Conservation (phyloP, 2,113 vertebrate genomes). For the Eidolon helvum region DNA sequence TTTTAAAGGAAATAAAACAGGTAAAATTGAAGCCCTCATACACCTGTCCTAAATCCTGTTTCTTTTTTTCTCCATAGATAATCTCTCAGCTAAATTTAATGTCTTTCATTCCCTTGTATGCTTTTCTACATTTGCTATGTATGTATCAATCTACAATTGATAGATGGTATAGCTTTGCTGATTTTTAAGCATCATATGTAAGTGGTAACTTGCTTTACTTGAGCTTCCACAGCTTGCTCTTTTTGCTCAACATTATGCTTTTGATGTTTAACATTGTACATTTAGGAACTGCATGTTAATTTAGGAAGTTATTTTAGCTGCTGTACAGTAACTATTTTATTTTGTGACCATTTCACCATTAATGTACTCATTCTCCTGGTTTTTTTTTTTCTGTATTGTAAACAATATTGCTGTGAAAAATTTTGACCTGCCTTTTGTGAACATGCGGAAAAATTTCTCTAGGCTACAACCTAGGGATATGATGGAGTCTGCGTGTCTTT, state of each 20-base stretch:
- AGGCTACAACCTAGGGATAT: neutral
- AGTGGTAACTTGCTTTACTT: neutral
- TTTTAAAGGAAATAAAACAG: neutral
- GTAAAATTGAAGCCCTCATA: neutral
- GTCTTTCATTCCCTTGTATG: neutral
- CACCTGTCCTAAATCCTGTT: neutral
- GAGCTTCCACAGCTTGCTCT: neutral
- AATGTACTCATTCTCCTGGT: neutral
- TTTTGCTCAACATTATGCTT: neutral
- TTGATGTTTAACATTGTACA: neutral
- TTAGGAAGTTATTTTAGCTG: neutral
- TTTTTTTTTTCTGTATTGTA: neutral
- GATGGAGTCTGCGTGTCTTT: neutral
- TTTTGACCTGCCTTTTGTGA: neutral
- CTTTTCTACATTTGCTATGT: neutral
- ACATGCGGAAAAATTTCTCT: neutral
- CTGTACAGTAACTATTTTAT: neutral
- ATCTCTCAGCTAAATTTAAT: neutral
- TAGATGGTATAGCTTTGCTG: neutral
- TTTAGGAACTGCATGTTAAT: neutral
- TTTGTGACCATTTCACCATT: neutral
- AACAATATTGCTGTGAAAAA: neutral
- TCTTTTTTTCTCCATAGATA: conserved; percentile 11
- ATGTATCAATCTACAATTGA: neutral
- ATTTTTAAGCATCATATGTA: neutral